Percentiles rank a stretch among this genome's conserved stretches.
These are phyloP conservation scores for Actinopyga echinites DNA, from an alignment of 53 echinoderm and acorn worm genomes.

Conservation along the genomic window DNA sequence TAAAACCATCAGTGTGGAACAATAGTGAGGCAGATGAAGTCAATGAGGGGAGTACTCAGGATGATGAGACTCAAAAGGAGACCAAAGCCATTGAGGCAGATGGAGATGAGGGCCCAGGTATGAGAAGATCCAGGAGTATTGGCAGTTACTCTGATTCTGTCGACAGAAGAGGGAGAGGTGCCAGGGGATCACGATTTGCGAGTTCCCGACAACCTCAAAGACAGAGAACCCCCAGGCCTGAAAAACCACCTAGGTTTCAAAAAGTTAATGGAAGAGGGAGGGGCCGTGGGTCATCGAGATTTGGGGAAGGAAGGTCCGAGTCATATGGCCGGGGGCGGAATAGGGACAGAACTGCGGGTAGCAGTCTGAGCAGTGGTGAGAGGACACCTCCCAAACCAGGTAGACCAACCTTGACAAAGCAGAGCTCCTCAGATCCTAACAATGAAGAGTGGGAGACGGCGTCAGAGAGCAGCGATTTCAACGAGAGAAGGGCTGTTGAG, in stretches of 20 bases:
- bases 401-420: conserved; percentile 69
- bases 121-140: conserved; percentile 35
- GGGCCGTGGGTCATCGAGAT: conserved; percentile 40
- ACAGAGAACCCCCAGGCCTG: conserved; percentile 56
- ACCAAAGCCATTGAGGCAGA: conserved; percentile 25
- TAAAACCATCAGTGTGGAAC: conserved; percentile 28
- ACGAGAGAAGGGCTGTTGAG: conserved; percentile 61
- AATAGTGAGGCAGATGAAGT: conserved; percentile 31
- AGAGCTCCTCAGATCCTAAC: conserved; percentile 92
- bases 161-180: conserved; percentile 32
- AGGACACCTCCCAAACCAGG: conserved; percentile 37
- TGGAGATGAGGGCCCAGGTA: conserved; percentile 2
- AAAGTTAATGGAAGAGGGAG: conserved; percentile 69
- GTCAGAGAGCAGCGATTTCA: conserved; percentile 98
- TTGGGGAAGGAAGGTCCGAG: conserved; percentile 49
- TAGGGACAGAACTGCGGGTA: conserved; percentile 37
- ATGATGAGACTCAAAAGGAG: not conserved
- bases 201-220: not conserved
- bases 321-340: conserved; percentile 14
- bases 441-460: conserved; percentile 99
- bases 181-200: conserved; percentile 19
- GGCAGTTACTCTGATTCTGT: not conserved
- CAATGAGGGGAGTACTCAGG: not conserved
- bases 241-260: conserved; percentile 92
- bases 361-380: conserved; percentile 69